Conservation (phyloP, 2,113 vertebrate species). For the Otolemur garnettii region DNA sequence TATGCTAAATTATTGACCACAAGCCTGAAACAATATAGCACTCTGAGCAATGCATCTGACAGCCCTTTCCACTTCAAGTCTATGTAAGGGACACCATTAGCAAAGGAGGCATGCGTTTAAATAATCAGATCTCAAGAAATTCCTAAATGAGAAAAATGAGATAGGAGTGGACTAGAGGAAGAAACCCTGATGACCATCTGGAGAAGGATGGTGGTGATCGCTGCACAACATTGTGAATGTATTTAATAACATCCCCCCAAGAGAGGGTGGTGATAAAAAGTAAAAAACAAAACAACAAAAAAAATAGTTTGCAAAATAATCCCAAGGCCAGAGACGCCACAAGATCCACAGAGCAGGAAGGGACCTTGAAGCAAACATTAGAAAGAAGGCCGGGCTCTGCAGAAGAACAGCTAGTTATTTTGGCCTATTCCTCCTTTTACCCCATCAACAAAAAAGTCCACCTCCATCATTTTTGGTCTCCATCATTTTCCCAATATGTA, state of each 20-base stretch:
- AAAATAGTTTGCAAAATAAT: constrained; percentile 14
- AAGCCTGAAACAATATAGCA: neutral
- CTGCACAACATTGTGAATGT: too few relatives aligned
- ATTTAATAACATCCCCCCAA: neutral
- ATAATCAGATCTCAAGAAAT: neutral
- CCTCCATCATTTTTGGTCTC: neutral
- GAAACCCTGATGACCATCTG: neutral
- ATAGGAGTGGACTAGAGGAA: neutral
- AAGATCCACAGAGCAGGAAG: neutral
- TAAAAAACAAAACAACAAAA: neutral
- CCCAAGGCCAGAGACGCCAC: neutral
- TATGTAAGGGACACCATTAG: neutral
- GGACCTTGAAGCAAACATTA: neutral
- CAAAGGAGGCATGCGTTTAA: neutral
- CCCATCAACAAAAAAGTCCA: neutral
- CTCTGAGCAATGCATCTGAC: neutral
- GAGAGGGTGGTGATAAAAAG: neutral
- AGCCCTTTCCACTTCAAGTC: neutral
- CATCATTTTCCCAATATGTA: constrained; percentile 17
- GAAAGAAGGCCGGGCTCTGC: neutral
- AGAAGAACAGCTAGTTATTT: neutral
- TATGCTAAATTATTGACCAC: neutral
- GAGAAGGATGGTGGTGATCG: too few relatives aligned
- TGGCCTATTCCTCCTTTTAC: neutral
- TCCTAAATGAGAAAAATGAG: neutral